A percentile compares a stretch with the other conserved stretches of the same genome.
Conservation (phyloP, 2,888 invertebrate species). For the Pteria penguin region DNA sequence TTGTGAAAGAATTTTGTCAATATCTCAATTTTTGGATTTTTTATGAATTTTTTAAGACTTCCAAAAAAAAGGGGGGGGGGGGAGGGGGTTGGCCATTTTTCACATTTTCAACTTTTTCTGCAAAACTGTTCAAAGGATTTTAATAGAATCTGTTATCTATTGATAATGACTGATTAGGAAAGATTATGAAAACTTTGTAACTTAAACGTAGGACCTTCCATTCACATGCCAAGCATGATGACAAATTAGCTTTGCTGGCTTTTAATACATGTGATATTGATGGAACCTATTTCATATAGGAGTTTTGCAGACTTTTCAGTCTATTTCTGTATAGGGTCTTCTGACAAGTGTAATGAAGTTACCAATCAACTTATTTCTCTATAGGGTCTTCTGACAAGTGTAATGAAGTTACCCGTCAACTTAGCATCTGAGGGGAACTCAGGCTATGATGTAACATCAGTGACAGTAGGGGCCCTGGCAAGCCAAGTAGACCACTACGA, state of each 20-base stretch:
- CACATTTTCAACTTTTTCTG: no score
- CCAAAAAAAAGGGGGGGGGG: no score
- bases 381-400: slow-evolving; percentile 67
- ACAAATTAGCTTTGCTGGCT: neutral
- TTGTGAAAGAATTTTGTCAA: no score
- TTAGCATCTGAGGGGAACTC: slow-evolving; percentile 66
- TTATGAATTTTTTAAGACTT: no score
- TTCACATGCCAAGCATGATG: neutral
- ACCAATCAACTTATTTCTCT: slow-evolving; percentile 53
- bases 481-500: slow-evolving; percentile 36
- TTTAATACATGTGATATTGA: neutral
- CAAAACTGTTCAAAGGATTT: no score
- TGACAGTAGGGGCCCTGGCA: slow-evolving; percentile 54
- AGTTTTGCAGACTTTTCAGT: no score
- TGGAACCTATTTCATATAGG: neutral
- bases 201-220: neutral
- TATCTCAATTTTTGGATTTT: no score
- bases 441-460: slow-evolving; percentile 63
- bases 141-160: no score
- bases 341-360: slow-evolving; percentile 65
- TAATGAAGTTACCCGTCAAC: slow-evolving; percentile 67
- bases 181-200: no score
- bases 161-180: no score
- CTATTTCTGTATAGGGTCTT: slow-evolving; percentile 60
- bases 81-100: no score